Conservation (phyloP, 2,888 invertebrate species). For the Margaritifera margaritifera region DNA sequence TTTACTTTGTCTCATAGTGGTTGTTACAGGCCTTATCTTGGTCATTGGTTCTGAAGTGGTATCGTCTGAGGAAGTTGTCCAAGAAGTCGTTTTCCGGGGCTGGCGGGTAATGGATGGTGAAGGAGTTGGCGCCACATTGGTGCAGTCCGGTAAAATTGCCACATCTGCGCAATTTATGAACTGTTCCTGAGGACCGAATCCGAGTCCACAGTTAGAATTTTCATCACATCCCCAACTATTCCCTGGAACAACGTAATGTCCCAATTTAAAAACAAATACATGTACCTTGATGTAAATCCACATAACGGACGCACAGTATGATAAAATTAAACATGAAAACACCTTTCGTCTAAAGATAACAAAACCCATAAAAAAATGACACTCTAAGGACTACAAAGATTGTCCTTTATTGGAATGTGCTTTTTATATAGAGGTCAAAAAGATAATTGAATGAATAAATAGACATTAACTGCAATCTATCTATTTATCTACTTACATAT, state of each 20-base stretch:
- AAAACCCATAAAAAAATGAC: too few relatives aligned
- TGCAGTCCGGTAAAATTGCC: constrained; percentile 21
- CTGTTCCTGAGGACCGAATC: constrained; percentile 36
- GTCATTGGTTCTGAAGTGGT: background rate
- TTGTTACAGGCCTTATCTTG: background rate
- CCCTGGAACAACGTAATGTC: constrained; percentile 13
- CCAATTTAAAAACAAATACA: too few relatives aligned
- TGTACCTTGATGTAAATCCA: too few relatives aligned
- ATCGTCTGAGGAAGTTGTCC: background rate
- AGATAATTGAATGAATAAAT: too few relatives aligned
- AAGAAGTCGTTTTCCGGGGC: background rate
- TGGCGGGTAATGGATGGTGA: background rate
- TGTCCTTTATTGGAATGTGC: too few relatives aligned
- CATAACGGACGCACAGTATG: too few relatives aligned
- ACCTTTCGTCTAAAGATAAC: too few relatives aligned
- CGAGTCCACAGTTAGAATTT: constrained; percentile 25
- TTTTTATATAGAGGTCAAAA: too few relatives aligned
- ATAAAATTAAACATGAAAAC: too few relatives aligned
- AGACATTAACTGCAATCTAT: too few relatives aligned
- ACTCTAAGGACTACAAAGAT: too few relatives aligned
- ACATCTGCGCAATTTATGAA: constrained; percentile 45
- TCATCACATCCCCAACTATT: constrained; percentile 36
- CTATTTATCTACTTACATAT: too few relatives aligned
- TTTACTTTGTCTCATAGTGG: background rate
- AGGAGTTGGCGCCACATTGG: constrained; percentile 1